A percentile compares a stretch with the other conserved stretches of the same genome.
Evolutionary conservation across 2,888 invertebrate genomes (phyloP).

Genomic region (Harpalus rubripes): DNA sequence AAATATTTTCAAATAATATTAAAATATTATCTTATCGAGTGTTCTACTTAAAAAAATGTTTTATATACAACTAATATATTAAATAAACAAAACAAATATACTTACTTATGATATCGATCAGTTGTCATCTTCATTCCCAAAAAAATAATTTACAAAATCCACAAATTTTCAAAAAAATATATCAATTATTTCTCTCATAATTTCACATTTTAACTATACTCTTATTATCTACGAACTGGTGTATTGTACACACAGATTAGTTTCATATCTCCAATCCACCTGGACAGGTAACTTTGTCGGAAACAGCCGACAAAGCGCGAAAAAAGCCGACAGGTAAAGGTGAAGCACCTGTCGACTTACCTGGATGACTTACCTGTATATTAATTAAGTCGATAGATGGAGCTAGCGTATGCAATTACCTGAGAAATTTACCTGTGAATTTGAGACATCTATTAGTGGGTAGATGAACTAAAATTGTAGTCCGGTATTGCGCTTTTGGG

Average conservation of each 20-base stretch:
- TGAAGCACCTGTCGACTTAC: conserved; percentile 57
- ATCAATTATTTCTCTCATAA: conserved; percentile 56
- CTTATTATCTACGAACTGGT: conserved; percentile 30
- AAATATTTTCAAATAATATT: conserved; percentile 9
- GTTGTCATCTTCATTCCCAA: conserved; percentile 78
- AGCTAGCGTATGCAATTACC: background rate
- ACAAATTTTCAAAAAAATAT: background rate
- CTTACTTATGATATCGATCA: conserved; percentile 83
- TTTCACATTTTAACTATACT: conserved; percentile 9
- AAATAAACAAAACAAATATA: conserved; percentile 68
- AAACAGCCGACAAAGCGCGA: conserved; percentile 30
- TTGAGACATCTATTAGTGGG: conserved; percentile 22
- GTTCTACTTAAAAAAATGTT: background rate
- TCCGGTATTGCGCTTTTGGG: conserved; percentile 1
- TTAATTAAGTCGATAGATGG: conserved; percentile 1
- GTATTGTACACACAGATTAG: conserved; percentile 56
- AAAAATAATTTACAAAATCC: background rate
- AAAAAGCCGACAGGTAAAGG: conserved; percentile 48
- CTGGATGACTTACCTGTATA: conserved; percentile 10
- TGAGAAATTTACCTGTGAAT: background rate
- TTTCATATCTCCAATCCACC: conserved; percentile 72
- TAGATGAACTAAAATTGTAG: conserved; percentile 18
- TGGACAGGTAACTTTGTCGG: conserved; percentile 69
- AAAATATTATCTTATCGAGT: background rate
- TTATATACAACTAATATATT: background rate